A percentile compares a stretch with the other conserved stretches of the same genome.
These are phyloP conservation scores for Eupithecia dodoneata DNA, from an alignment of 2,888 invertebrate genomes.

Conservation along the genomic window DNA sequence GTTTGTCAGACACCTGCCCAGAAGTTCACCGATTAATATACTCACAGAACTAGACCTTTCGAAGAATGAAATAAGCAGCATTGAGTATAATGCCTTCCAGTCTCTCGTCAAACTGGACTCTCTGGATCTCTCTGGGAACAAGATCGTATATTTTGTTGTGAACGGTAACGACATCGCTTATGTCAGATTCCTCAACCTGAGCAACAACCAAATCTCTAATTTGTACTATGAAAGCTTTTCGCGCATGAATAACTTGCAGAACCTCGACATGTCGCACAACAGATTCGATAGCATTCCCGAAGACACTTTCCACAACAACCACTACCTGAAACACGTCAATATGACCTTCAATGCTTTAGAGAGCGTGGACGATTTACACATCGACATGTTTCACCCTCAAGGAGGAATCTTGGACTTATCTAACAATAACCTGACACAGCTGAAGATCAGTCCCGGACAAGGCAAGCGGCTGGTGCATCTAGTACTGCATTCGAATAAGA, in stretches of 20 bases:
- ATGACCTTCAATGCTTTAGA: slow-evolving; percentile 66
- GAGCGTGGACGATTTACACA: slow-evolving; percentile 57
- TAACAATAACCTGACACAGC: slow-evolving; percentile 62
- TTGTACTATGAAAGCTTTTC: slow-evolving; percentile 66
- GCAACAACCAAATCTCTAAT: slow-evolving; percentile 60
- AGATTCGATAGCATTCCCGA: slow-evolving; percentile 63
- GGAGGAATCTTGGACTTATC: slow-evolving; percentile 74
- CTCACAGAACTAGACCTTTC: slow-evolving; percentile 71
- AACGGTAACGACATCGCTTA: slow-evolving; percentile 61
- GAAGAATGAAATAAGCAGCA: slow-evolving; percentile 61
- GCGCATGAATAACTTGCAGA: slow-evolving; percentile 66
- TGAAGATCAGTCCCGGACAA: slow-evolving; percentile 63
- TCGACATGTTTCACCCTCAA: slow-evolving; percentile 64
- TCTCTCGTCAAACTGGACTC: slow-evolving; percentile 60
- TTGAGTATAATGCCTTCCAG: slow-evolving; percentile 71
- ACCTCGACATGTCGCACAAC: slow-evolving; percentile 74
- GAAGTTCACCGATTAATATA: slow-evolving; percentile 51
- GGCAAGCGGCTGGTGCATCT: slow-evolving; percentile 60
- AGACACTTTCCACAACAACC: slow-evolving; percentile 59
- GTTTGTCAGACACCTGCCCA: slow-evolving; percentile 48
- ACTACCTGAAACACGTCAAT: slow-evolving; percentile 65
- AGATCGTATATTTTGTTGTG: slow-evolving; percentile 60
- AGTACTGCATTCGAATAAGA: slow-evolving; percentile 66
- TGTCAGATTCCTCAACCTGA: slow-evolving; percentile 68
- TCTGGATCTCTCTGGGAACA: slow-evolving; percentile 69